Conservation (phyloP, 2,797 vertebrate genomes). For the Pelodytes ibericus region DNA sequence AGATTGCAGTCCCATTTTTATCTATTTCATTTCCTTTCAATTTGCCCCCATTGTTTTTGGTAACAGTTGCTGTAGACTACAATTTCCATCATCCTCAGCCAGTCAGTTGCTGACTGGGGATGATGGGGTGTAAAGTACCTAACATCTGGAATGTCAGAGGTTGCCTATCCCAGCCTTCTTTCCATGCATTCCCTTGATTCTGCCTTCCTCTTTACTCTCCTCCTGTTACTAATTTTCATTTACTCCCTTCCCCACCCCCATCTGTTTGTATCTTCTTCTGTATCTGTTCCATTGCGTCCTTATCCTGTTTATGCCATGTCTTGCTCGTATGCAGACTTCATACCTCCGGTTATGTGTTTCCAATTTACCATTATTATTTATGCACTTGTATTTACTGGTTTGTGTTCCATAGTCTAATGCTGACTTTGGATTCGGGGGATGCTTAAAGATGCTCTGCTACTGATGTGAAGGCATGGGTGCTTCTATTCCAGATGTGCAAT, state of each 20-base stretch:
- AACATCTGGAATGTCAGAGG: not conserved
- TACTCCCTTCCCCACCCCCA: not conserved
- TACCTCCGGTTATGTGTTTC: no score
- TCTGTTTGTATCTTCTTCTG: not conserved
- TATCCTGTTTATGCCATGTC: not conserved
- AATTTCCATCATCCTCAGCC: no score
- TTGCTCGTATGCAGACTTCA: no score
- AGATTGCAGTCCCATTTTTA: no score
- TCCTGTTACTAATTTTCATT: not conserved
- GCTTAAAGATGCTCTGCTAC: not conserved
- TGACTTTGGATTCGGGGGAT: no score
- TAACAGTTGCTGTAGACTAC: no score
- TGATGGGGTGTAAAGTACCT: not conserved
- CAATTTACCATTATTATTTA: no score
- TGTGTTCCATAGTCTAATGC: no score
- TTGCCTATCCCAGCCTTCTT: not conserved
- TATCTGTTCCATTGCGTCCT: not conserved
- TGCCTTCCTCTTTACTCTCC: not conserved
- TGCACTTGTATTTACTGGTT: no score
- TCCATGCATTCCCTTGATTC: not conserved
- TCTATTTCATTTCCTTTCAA: no score
- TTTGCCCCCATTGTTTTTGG: not conserved
- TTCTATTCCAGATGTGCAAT: slow-evolving; percentile 4
- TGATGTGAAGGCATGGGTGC: not conserved
- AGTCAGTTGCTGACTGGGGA: not conserved